Base-by-base conservation (phyloP, 2,797 vertebrate species). In the Enteromius viviparus region DNA sequence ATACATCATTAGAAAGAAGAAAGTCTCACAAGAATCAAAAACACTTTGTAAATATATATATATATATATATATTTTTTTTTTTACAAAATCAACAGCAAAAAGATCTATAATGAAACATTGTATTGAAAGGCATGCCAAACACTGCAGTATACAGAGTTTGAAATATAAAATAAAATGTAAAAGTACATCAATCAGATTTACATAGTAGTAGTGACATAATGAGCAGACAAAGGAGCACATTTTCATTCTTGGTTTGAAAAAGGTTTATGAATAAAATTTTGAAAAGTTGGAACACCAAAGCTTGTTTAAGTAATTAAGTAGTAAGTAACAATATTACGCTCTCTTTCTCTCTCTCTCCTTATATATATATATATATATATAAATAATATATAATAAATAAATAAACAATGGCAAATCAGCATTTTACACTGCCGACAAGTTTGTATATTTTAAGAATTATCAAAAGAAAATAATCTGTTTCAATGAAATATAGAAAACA, bases 121-220 rank as follows among this genome's bases (percentile, higher is more conserved):
- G 19, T 23, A 75, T 37, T 14, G 1, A 42, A 76, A 40, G 4
- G n/a, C n/a, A 76, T 76, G 53, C 53, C n/a, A 42, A 60, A 76
- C 21, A 51, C n/a, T 40, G 7, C 23, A 0, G 42, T 60, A 26
- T 40, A 58, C 12, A 75, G 0, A 58, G 34, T 42, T 26, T 15
- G 1, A 58, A 76, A 76, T 55, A 74, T 42, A 42, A 76, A 76
- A 58, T 23, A 6, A 26, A 76, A 76, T 60, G n/a, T 60, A 76
- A 76, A 76, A 37, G n/a, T 40, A 76, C n/a, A 76, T 60, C n/a
- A 42, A 74, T 14, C 9, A 71, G 34, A 19, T 70, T 21, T 29
- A 70, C 49, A 71, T 26, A 70, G n/a, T 15, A 10, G 14, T 37
- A 53, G 21, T 58, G 17, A 58, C 51, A 69, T 68, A 65, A 37